Base-by-base conservation (phyloP, 2,113 vertebrate genomes). In the Planiliza haematocheilus region DNA sequence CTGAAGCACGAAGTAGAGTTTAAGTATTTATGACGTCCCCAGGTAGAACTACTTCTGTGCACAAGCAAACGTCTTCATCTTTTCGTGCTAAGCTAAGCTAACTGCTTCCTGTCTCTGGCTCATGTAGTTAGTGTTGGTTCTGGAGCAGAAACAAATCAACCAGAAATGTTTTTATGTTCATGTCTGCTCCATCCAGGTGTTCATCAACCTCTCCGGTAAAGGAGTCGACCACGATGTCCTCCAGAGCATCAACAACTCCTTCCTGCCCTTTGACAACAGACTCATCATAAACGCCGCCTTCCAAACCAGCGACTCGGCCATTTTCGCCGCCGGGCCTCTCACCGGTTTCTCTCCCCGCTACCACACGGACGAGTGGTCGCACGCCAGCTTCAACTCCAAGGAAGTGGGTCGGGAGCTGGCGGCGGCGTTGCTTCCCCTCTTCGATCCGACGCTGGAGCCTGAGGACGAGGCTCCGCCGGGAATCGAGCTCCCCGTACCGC, bases 361-460 rank as follows among this genome's bases (percentile, higher is more conserved):
- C 63, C 90, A 93, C 12, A 80, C 89, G 1, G 95, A 95, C 4
- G 91, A 94, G 10, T 94, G 95, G 95, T 91, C 93, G 20, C 95
- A 97, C 50, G 91, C 76, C 71, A 83, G 85, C 88, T 97, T 97
- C 90, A 97, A 51, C 88, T 97, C 96, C 34, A 95, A 89, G 79
- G 96, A 99, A 80, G 87, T 98, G 52, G 97, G 98, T 17, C 94
- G 84, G 70, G 94, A 95, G 24, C 92, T 99, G 80, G 97, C 97
- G 3, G 84, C 85, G 17, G 69, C 51, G 7, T 74, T 99, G 92
- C 92, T 98, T 75, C 74, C 38, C 30, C 88, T 95, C 36, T 94
- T 98, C 7, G 96, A 96, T 84, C 95, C 95, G 6, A 93, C 89
- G 4, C 52, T 78, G 39, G 92, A 94, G 50, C 78, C 84, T 13